A percentile compares a stretch with the other conserved stretches of the same genome.
These are phyloP conservation scores for Enteromius radiatus DNA, from an alignment of 2,797 vertebrate genomes.

Conservation along the genomic window DNA sequence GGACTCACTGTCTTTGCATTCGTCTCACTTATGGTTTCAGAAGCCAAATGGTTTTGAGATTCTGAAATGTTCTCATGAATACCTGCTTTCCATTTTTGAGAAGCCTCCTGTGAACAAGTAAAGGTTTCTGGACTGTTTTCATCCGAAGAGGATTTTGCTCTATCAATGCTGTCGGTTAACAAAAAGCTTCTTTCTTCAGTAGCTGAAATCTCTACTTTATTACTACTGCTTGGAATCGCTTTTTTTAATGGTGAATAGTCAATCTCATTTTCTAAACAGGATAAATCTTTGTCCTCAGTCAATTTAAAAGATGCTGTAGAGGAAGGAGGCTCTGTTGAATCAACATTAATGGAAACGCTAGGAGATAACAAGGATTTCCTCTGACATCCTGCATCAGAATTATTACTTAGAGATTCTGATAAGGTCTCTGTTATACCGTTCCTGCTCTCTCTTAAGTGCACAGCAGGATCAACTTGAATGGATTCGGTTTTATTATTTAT, in stretches of 20 bases:
- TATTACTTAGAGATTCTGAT: constrained; percentile 42
- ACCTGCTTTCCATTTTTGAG: constrained; percentile 8
- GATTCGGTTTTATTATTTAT: not conserved
- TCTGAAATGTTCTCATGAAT: not conserved
- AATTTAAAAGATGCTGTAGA: constrained; percentile 20
- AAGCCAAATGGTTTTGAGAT: not conserved
- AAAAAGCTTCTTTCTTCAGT: not conserved
- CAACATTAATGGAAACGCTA: constrained; percentile 44
- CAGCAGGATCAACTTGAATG: not conserved
- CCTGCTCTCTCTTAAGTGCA: not conserved
- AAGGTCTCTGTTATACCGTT: constrained; percentile 23
- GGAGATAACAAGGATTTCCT: constrained; percentile 44
- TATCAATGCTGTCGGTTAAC: not conserved
- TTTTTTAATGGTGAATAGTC: constrained; percentile 39
- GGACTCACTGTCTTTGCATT: constrained; percentile 24
- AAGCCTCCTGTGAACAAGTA: not conserved
- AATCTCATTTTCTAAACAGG: constrained; percentile 23
- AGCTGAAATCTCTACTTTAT: constrained; percentile 22
- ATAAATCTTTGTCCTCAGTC: constrained; percentile 34
- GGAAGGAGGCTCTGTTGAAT: constrained; percentile 31
- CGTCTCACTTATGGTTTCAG: constrained; percentile 19
- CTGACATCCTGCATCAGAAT: constrained; percentile 32
- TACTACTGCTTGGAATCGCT: constrained; percentile 22
- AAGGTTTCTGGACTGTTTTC: not conserved
- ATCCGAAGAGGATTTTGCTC: not conserved